Percentiles rank a stretch among this genome's conserved stretches.
Conservation (phyloP, 2,888 invertebrate species). For the Philereme vetulata region DNA sequence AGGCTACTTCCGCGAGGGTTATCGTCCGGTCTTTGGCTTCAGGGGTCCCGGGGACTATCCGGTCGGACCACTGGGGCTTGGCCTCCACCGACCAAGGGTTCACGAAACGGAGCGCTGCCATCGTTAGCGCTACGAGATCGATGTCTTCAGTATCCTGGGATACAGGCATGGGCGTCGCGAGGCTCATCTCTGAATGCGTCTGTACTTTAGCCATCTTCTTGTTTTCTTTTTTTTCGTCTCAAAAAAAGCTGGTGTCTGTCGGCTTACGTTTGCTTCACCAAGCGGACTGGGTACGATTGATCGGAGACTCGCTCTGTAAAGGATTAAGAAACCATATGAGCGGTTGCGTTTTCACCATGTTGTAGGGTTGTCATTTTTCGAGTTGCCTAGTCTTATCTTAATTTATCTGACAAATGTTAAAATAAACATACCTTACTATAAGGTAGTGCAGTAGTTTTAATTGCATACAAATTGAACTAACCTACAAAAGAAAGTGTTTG, state of each 20-base stretch:
- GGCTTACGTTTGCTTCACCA: conserved; percentile 44
- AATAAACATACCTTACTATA: no score
- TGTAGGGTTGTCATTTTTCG: conserved; percentile 42
- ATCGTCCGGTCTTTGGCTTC: conserved; percentile 79
- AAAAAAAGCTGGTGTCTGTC: conserved; percentile 27
- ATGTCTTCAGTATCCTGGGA: conserved; percentile 62
- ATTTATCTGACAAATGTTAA: no score
- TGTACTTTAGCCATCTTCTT: conserved; percentile 72
- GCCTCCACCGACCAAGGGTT: conserved; percentile 69
- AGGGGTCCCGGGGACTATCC: conserved; percentile 58
- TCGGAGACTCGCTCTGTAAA: conserved; percentile 60
- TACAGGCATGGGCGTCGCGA: conserved; percentile 60
- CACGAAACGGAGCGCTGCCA: conserved; percentile 77
- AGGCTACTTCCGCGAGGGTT: conserved; percentile 89
- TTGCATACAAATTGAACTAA: background rate
- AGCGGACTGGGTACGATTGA: conserved; percentile 52
- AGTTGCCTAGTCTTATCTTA: background rate
- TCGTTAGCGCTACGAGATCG: conserved; percentile 72
- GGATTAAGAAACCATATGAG: conserved; percentile 68
- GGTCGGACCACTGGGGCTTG: conserved; percentile 53
- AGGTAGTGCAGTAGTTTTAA: no score
- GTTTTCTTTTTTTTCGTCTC: conserved; percentile 27
- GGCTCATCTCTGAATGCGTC: conserved; percentile 62
- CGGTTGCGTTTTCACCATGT: conserved; percentile 45
- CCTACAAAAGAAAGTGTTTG: conserved; percentile 4